Conservation (phyloP, 2,113 vertebrate genomes). For the Mohoua ochrocephala region DNA sequence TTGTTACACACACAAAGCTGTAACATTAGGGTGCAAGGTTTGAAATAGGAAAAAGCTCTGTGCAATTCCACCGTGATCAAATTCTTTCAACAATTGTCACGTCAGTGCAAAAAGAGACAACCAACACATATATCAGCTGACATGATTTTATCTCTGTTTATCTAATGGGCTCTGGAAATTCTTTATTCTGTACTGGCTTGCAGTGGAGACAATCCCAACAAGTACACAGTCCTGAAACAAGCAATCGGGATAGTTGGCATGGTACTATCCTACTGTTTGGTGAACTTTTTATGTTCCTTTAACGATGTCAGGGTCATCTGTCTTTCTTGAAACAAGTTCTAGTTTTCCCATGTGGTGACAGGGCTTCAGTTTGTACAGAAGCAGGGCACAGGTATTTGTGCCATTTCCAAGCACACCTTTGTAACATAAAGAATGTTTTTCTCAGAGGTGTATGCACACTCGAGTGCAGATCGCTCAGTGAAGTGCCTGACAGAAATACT, state of each 20-base stretch:
- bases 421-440: background rate
- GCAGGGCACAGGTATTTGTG: accelerated
- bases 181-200: background rate
- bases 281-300: background rate
- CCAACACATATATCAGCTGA: too few species aligned
- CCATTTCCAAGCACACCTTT: background rate
- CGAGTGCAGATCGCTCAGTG: background rate
- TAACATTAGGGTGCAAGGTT: background rate
- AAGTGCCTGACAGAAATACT: background rate
- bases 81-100: background rate
- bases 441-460: accelerated
- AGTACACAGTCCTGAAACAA: background rate
- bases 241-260: background rate
- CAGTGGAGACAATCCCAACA: background rate
- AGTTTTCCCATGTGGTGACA: background rate
- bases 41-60: background rate
- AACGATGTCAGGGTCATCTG: background rate
- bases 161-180: background rate
- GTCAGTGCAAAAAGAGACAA: background rate
- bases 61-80: background rate
- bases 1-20: background rate
- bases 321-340: background rate
- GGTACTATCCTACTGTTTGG: background rate
- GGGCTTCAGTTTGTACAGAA: background rate
- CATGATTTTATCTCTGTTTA: background rate